Conservation (phyloP, 2,113 vertebrate species). For the Strix uralensis region DNA sequence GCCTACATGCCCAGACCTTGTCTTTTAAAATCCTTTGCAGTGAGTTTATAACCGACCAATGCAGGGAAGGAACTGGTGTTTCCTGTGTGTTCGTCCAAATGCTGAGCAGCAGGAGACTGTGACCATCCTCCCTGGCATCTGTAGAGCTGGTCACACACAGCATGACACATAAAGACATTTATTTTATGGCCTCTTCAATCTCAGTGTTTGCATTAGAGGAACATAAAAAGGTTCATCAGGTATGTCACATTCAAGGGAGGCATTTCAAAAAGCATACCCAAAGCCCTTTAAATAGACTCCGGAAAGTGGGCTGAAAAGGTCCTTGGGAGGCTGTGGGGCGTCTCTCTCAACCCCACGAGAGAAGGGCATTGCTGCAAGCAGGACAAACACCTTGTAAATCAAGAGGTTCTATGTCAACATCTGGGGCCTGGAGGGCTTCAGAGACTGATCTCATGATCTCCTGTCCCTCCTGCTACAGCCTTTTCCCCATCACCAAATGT, state of each 20-base stretch:
- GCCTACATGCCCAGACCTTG: background rate
- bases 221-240: background rate
- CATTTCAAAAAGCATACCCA: background rate
- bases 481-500: background rate
- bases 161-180: background rate
- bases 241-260: background rate
- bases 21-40: background rate
- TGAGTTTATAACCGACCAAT: background rate
- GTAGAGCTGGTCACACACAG: background rate
- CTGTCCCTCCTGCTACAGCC: background rate
- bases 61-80: background rate
- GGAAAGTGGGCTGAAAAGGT: background rate
- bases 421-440: background rate
- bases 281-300: background rate
- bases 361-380: background rate
- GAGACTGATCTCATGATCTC: background rate
- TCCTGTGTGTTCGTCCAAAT: background rate
- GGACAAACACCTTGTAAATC: background rate
- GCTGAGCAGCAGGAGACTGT: background rate
- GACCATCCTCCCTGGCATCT: background rate
- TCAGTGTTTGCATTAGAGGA: background rate
- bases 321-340: background rate
- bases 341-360: background rate
- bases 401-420: background rate
- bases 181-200: background rate